Evolutionary conservation across 2,888 invertebrate genomes (phyloP), one percentile per base, ranked within the genome.

Genomic region (Caenorhabditis uteleia): DNA sequence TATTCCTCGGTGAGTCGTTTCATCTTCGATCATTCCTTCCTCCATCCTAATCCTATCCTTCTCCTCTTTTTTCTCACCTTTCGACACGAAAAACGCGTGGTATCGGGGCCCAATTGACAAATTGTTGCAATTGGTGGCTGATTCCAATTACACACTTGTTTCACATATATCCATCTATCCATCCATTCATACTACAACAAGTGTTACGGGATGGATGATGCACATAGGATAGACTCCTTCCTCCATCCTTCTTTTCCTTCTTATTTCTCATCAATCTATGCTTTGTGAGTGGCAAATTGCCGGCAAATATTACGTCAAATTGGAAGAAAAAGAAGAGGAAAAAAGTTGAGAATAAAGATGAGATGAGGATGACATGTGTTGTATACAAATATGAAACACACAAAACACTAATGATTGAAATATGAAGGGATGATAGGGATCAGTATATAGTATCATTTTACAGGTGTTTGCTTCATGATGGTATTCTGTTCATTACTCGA

Each of bases 401-500:
- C 50, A 58, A 51, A 51, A 51, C 58, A 46, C 45, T 40, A n/a
- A n/a, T n/a, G n/a, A n/a, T n/a, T n/a, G n/a, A n/a, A n/a, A n/a
- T n/a, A n/a, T n/a, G n/a, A n/a, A n/a, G n/a, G n/a, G n/a, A n/a
- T n/a, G n/a, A n/a, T n/a, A n/a, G n/a, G n/a, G n/a, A n/a, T n/a
- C n/a, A n/a, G n/a, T n/a, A n/a, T n/a, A n/a, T n/a, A n/a, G n/a
- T n/a, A n/a, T n/a, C n/a, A n/a, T n/a, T n/a, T 70, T 73, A 18
- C 67, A 77, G 75, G 75, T 5, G 72, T 74, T 84, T 94, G 93
- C 88, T 95, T 95, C 91, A 92, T 95, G 85, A 95, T 95, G 94
- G 95, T 95, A 85, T 95, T 95, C 88, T 94, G 94, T 83, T 93
- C 94, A 86, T 88, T 95, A 84, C 87, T 95, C 87, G 95, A 95